Evolutionary conservation across 64 coral and sea anemone species (phyloP), one percentile per base, ranked within the genome.

Genomic region (Cladopsammia gracilis): DNA sequence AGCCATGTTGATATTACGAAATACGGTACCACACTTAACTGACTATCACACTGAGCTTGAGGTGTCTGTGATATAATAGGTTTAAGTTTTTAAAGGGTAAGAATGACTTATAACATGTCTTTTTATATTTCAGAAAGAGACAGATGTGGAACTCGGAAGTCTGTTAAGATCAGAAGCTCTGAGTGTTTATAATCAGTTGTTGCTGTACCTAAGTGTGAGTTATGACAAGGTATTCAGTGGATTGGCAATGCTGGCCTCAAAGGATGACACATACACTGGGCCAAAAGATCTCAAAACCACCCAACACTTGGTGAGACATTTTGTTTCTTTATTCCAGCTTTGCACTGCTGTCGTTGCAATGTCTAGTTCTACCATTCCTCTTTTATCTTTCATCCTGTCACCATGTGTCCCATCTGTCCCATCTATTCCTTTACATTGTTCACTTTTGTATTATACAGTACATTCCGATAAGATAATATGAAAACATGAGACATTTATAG

Each of bases 181-280:
- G 86, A 98, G 96, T 86, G 96, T 98, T 20, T 98, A 98, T 66
- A 98, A 98, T 71, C 96, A 98, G 84, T 89, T 98, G 19, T 62
- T 98, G 71, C 50, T 98, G 62, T 98, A 98, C 45, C 73, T 98
- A 6, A 98, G 96, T 86, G 96, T 98, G 0, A 98, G 93, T 20
- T 98, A 98, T 59, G 90, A 92, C 66, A 98, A 98, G 65, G 96
- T 98, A 58, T 92, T 98, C 45, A 98, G 96, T 56, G 96, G 96
- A 5, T 16, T 98, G 43, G 88, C 96, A 4, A 98, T 98, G 96
- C 62, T 98, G 10, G 96, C 96, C 0, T 92, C 77, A 24, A 98
- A 95, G 45, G 96, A 98, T 78, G 92, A 95, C 56, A 85, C 90
- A 80, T 95, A 95, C 48, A 92, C 84, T 56, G 96, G 96, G 8